A percentile compares a stretch with the other conserved stretches of the same genome.
Evolutionary conservation across 2,888 invertebrate species (phyloP).

Genomic region (Laothoe populi): DNA sequence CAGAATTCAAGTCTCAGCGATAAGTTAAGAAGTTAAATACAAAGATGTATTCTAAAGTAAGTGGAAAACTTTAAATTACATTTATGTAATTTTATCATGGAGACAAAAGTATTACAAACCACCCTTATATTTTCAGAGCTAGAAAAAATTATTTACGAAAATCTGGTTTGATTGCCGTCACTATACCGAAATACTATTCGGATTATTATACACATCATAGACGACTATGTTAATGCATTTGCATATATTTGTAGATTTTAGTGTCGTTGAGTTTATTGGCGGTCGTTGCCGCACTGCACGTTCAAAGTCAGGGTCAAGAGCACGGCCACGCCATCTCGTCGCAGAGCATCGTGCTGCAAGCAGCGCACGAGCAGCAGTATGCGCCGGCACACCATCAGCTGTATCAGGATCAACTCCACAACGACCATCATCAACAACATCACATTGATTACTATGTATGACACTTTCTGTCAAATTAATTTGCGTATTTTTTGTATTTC

Average conservation of each 20-base stretch:
- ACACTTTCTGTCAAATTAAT: neutral
- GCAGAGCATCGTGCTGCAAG: conserved; percentile 7
- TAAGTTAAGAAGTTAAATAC: neutral
- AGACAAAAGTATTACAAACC: no score
- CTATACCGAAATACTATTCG: no score
- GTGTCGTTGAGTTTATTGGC: conserved; percentile 34
- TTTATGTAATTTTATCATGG: no score
- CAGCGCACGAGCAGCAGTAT: neutral
- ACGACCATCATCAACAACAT: neutral
- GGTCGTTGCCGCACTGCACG: conserved; percentile 32
- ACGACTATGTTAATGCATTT: neutral
- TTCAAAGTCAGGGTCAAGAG: conserved; percentile 38
- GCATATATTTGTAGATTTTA: conserved; percentile 29
- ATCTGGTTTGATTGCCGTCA: no score
- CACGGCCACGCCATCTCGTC: conserved; percentile 25
- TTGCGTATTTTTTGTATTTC: neutral
- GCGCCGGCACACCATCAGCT: neutral
- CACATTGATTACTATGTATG: conserved; percentile 32
- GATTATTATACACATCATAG: neutral
- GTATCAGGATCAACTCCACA: neutral
- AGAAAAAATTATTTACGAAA: no score
- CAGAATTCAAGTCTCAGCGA: neutral
- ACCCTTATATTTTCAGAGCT: no score
- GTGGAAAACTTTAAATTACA: neutral
- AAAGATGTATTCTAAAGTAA: neutral